Evolutionary conservation across 2,888 invertebrate species (phyloP), one percentile per base, ranked within the genome.

Genomic region (Timema cristinae): DNA sequence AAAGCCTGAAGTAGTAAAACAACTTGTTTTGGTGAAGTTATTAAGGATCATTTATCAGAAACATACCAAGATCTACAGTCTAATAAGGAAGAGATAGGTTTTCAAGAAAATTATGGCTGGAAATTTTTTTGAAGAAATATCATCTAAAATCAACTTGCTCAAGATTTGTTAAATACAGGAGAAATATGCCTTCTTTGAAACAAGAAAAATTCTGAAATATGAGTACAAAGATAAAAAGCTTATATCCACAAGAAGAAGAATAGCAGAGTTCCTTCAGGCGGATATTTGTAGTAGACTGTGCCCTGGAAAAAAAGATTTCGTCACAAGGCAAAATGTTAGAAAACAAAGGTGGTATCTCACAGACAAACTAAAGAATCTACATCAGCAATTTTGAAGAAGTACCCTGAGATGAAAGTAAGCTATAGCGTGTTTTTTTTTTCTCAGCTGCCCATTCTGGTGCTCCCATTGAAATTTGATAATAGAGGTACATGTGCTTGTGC

Each of bases 81-180:
- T 16, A 63, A 63, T 32, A 63, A 63, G 48, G 63, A 63, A 63
- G 47, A 63, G 9, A 32, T 2, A 63, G 63, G 63, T 63, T 63
- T 63, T 63, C 47, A 63, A 63, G 63, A 63, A 63, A 63, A 63
- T 13, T 63, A 63, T 63, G 63, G 63, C 63, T 63, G 63, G 63
- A 63, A 16, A 16, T 6, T 11, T 63, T 32, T 63, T 32, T 63
- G 7, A 47, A 63, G 63, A 63, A 63, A 63, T 63, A 32, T 48
- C 32, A 7, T 63, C 48, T 63, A 63, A 32, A 32, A 63, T 15
- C 63, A 63, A 48, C 16, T 15, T 63, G 63, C 63, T 16, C 63
- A 63, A 63, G 63, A 47, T 32, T 63, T 9, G 32, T 63, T 63
- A 0, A 48, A n/a, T 63, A 63, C 47, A 63, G 63, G 16, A 63